Percentiles rank a stretch among this genome's conserved stretches.
phyloP scores from a whole-genome alignment of 2,797 vertebrate genomes.

The Hydrocynus forskahlii region DNA sequence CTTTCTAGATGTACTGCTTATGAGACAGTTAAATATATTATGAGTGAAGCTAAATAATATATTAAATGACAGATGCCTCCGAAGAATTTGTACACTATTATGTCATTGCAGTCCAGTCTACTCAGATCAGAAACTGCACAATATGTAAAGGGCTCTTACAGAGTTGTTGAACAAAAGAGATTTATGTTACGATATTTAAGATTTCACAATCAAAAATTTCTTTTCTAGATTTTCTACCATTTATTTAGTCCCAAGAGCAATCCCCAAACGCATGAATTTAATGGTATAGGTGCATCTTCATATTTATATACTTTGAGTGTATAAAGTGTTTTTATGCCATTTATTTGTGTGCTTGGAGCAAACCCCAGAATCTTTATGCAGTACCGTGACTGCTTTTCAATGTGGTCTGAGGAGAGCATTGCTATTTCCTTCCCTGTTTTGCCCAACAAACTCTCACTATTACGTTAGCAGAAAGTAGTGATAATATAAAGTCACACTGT shows the following conservation, averaged over 20 bases:
- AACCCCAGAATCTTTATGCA: slow-evolving; percentile 41
- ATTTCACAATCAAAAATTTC: background rate
- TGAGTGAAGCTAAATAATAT: slow-evolving; percentile 16
- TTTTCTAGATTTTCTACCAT: too few relatives aligned
- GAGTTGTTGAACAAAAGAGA: background rate
- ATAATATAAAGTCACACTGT: slow-evolving; percentile 35
- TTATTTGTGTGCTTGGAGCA: slow-evolving; percentile 25
- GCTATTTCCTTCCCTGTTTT: slow-evolving; percentile 37
- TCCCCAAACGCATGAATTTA: too few relatives aligned
- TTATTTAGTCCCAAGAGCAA: too few relatives aligned
- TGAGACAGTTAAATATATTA: slow-evolving; percentile 24
- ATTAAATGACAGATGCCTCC: slow-evolving; percentile 9
- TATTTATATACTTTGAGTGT: background rate
- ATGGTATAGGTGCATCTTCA: background rate
- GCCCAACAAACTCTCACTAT: slow-evolving; percentile 50
- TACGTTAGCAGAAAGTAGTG: slow-evolving; percentile 55
- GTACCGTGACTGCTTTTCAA: slow-evolving; percentile 49
- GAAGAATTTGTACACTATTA: background rate
- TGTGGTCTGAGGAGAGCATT: slow-evolving; percentile 42
- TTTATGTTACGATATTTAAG: background rate
- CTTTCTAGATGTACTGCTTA: slow-evolving; percentile 42
- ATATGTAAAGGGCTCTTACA: background rate
- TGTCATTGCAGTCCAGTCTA: background rate
- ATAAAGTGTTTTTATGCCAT: slow-evolving; percentile 6
- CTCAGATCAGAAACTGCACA: background rate